Evolutionary conservation across 1,140 invertebrate species (phyloP).

Genomic region (Contarinia nasturtii): DNA sequence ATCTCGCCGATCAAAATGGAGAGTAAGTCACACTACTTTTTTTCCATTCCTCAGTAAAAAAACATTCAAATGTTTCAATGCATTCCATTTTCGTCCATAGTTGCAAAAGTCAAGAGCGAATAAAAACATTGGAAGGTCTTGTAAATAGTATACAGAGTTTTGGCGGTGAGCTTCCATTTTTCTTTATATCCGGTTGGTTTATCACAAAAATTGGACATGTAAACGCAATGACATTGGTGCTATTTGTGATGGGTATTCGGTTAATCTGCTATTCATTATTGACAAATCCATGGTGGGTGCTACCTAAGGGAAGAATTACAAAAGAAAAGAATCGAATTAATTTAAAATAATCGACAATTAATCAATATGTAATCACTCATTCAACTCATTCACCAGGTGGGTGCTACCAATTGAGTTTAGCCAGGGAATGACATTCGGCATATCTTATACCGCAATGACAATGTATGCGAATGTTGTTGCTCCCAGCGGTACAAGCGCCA

Average conservation of each 20-base stretch:
- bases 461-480: slow-evolving; percentile 72
- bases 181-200: slow-evolving; percentile 63
- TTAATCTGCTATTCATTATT: slow-evolving; percentile 70
- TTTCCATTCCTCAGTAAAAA: no score
- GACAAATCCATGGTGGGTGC: slow-evolving; percentile 55
- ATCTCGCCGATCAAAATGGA: slow-evolving; percentile 28
- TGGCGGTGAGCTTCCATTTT: slow-evolving; percentile 73
- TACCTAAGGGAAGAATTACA: no score
- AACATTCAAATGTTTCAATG: no score
- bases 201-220: slow-evolving; percentile 66
- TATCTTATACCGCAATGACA: slow-evolving; percentile 77
- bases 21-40: background rate
- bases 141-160: slow-evolving; percentile 64
- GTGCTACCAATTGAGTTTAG: slow-evolving; percentile 66
- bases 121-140: slow-evolving; percentile 66
- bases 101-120: slow-evolving; percentile 29
- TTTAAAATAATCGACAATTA: no score
- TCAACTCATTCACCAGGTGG: no score
- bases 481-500: slow-evolving; percentile 69
- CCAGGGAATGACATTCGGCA: slow-evolving; percentile 72
- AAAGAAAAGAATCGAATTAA: no score
- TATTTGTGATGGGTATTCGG: slow-evolving; percentile 52
- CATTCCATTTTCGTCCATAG: slow-evolving; percentile 6
- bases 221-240: slow-evolving; percentile 60
- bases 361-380: slow-evolving; percentile 57